Base-by-base conservation (phyloP, 92 coral and sea anemone genomes). In the Epizoanthus fatuus region DNA sequence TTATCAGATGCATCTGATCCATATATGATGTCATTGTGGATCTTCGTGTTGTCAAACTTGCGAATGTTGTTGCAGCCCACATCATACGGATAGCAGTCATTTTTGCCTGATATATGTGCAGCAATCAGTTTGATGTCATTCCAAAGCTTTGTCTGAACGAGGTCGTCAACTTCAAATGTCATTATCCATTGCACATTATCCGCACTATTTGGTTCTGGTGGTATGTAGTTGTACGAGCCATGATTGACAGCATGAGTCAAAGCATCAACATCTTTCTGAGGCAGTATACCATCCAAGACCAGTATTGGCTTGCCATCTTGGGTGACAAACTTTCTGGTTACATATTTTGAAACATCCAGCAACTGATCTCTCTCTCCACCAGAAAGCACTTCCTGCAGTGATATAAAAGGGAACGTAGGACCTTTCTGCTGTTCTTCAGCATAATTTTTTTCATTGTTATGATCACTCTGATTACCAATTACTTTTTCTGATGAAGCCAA, bases 161-260 rank as follows among this genome's bases (percentile, higher is more conserved):
- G 68, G 55, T 89, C 79, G 4, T 86, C 84, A 56, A 90, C 86
- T 39, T 93, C 96, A 91, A 93, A 90, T 39, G 79, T 90, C 72
- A 91, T 63, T 17, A 95, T 95, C 98, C 98, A 95, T 67, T 81
- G 90, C 2, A 95, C 98, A 56, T 93, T 91, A 68, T 95, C 98
- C 7, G 87, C 60, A 59, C 98, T 95, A 15, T 90, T 85, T 22
- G 57, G 11, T 0, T 19, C 81, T 7, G 98, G 93, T 0, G 95
- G 95, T 38, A 53, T 37, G 57, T 95, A 93, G 35, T 62, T 71
- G 42, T 95, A 95, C 9, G 82, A 91, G 8, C 95, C 88, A 55
- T 72, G 84, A 7, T 44, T 49, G 42, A 95, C 81, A 7, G 89
- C 85, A 2, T 75, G 51, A 7, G 81, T 80, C 59, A 93, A 52